phyloP scores from a whole-genome alignment of 2,888 invertebrate species.

The Watsonalla binaria region DNA sequence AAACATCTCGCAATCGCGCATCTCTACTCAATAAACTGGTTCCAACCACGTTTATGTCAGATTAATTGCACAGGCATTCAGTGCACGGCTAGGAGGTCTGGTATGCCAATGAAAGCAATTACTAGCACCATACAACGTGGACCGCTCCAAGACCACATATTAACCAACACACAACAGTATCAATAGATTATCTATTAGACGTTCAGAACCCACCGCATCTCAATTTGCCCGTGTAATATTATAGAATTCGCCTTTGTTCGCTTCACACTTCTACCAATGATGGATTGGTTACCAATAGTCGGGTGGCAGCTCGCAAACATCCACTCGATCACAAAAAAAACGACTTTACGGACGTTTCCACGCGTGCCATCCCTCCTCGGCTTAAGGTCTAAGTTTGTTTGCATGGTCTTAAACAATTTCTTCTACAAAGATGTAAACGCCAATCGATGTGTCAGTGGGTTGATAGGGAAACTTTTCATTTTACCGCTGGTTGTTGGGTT shows the following conservation, averaged over 20 bases:
- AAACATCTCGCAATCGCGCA: conserved; percentile 9
- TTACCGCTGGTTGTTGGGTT: conserved; percentile 56
- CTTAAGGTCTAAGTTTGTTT: conserved; percentile 56
- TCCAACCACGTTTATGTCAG: conserved; percentile 52
- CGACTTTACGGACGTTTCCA: conserved; percentile 29
- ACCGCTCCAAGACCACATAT: conserved; percentile 5
- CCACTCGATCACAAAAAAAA: conserved; percentile 48
- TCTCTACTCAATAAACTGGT: conserved; percentile 41
- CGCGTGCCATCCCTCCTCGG: conserved; percentile 26
- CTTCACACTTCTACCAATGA: conserved; percentile 54
- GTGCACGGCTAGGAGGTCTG: conserved; percentile 41
- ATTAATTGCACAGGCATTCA: conserved; percentile 71
- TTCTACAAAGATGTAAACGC: conserved; percentile 72
- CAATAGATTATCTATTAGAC: conserved; percentile 39
- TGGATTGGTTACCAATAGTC: conserved; percentile 65
- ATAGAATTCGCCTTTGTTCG: conserved; percentile 50
- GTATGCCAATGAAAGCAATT: conserved; percentile 73
- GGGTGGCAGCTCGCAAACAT: conserved; percentile 56
- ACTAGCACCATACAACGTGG: conserved; percentile 40
- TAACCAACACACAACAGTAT: conserved; percentile 20
- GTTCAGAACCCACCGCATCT: conserved; percentile 17
- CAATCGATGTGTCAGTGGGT: conserved; percentile 71
- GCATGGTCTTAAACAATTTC: conserved; percentile 56
- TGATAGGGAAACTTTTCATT: conserved; percentile 76
- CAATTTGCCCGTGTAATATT: conserved; percentile 38